phyloP scores from a whole-genome alignment of 2,888 invertebrate species.

The Ochropacha duplaris region DNA sequence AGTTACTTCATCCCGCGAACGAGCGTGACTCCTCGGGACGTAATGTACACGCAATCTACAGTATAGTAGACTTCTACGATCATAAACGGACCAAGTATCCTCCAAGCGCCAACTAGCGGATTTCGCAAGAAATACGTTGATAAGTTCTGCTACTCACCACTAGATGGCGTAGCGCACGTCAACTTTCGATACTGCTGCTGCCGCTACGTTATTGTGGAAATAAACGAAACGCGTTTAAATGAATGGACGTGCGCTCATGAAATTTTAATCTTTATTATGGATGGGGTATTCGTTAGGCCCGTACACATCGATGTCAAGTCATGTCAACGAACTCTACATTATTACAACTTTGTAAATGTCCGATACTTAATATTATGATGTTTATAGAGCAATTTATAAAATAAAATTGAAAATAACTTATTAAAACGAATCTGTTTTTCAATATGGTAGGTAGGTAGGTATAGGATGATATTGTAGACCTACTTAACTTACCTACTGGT shows the following conservation, averaged over 20 bases:
- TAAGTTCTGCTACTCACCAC: conserved; percentile 67
- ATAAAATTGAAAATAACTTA: conserved; percentile 10
- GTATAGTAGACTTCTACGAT: background rate
- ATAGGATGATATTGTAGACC: too few species aligned
- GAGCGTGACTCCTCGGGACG: too few species aligned
- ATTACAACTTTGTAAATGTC: conserved; percentile 41
- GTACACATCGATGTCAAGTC: conserved; percentile 67
- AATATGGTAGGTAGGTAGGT: background rate
- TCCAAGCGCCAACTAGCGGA: conserved; percentile 55
- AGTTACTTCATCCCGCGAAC: too few species aligned
- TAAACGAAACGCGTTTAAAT: conserved; percentile 52
- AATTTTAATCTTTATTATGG: conserved; percentile 44
- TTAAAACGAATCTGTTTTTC: background rate
- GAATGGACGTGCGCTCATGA: conserved; percentile 67
- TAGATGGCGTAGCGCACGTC: conserved; percentile 56
- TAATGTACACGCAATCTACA: too few species aligned
- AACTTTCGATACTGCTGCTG: conserved; percentile 52
- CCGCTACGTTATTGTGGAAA: conserved; percentile 36
- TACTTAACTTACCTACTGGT: too few species aligned
- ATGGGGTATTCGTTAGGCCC: conserved; percentile 38
- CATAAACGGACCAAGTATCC: background rate
- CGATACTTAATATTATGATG: too few species aligned
- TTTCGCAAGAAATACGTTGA: conserved; percentile 26
- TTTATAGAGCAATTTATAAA: too few species aligned
- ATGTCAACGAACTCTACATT: conserved; percentile 70